Conservation (phyloP, 2,888 invertebrate species). For the Anthoptus insignis region DNA sequence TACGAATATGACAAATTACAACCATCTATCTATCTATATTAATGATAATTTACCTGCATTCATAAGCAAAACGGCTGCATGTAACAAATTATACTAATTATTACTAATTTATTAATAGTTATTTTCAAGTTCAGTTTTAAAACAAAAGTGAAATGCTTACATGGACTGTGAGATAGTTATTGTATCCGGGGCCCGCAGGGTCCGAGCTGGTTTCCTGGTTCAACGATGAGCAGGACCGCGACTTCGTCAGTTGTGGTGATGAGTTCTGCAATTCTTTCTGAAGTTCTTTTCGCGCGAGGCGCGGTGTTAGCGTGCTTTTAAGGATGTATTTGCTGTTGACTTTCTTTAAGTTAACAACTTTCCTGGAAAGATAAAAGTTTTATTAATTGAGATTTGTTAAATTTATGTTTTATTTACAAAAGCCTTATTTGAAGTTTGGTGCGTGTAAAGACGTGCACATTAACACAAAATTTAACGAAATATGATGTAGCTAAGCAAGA, state of each 20-base stretch:
- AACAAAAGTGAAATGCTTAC: slow-evolving; percentile 74
- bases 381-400: background rate
- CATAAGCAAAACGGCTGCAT: background rate
- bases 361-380: slow-evolving; percentile 74
- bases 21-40: no score
- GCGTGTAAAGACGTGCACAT: no score
- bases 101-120: background rate
- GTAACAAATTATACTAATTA: background rate
- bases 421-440: no score
- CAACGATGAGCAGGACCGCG: slow-evolving; percentile 91
- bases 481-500: no score
- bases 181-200: slow-evolving; percentile 86
- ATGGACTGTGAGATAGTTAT: slow-evolving; percentile 92
- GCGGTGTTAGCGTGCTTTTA: slow-evolving; percentile 94
- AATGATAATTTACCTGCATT: no score
- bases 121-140: no score
- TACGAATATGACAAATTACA: no score
- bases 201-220: slow-evolving; percentile 85
- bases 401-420: no score
- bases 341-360: slow-evolving; percentile 90
- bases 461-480: no score
- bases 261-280: slow-evolving; percentile 88
- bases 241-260: slow-evolving; percentile 87
- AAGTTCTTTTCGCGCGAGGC: slow-evolving; percentile 90
- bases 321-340: slow-evolving; percentile 94